These are phyloP conservation scores for Peromyscus aztecus DNA, from an alignment of 2,797 vertebrate species.

Conservation along the genomic window DNA sequence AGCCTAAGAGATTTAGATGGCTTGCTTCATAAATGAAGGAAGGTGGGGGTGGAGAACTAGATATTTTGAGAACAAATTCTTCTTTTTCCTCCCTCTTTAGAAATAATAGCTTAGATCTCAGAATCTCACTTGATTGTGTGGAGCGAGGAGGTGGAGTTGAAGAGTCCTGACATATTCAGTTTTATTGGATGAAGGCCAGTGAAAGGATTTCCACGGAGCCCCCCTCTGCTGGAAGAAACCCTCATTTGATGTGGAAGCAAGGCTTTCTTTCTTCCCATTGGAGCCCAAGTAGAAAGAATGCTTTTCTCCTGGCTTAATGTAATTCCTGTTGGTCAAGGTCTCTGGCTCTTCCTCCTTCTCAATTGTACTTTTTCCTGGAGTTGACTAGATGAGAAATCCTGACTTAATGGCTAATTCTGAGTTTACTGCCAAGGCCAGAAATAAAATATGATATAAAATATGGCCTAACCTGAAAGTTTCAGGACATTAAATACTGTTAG, in stretches of 20 bases:
- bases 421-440: slow-evolving; percentile 74
- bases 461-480: slow-evolving; percentile 75
- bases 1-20: slow-evolving; percentile 72
- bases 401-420: slow-evolving; percentile 74
- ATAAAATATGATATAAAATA: slow-evolving; percentile 78
- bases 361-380: slow-evolving; percentile 64
- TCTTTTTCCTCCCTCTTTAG: slow-evolving; percentile 5
- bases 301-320: slow-evolving; percentile 59
- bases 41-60: slow-evolving; percentile 65
- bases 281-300: slow-evolving; percentile 34
- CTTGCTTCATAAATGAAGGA: slow-evolving; percentile 79
- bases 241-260: slow-evolving; percentile 40
- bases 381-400: slow-evolving; percentile 76
- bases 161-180: slow-evolving; percentile 28
- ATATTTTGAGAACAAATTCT: slow-evolving; percentile 70
- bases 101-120: slow-evolving; percentile 48
- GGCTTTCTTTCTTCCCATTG: slow-evolving; percentile 19
- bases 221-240: slow-evolving; percentile 2
- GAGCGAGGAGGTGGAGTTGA: slow-evolving; percentile 59
- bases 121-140: slow-evolving; percentile 62
- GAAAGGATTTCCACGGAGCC: slow-evolving; percentile 17
- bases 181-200: slow-evolving; percentile 30
- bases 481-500: slow-evolving; percentile 67
- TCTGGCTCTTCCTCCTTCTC: slow-evolving; percentile 65
- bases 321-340: slow-evolving; percentile 65